A percentile compares a stretch with the other conserved stretches of the same genome.
Evolutionary conservation across 1,140 invertebrate species (phyloP).

Genomic region (Acyrthosiphon pisum): DNA sequence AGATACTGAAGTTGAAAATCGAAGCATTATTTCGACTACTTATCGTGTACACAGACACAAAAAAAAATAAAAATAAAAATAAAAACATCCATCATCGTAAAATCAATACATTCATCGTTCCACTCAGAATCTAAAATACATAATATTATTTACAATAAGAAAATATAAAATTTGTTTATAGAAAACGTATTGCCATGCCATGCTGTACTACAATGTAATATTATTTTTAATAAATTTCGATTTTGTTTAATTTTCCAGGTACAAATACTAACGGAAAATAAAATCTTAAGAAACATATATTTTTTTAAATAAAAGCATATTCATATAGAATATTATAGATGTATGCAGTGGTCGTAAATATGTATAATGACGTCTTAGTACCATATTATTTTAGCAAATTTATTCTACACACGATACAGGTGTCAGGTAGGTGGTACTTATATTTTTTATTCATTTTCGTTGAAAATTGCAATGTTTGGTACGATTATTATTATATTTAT

Average conservation of each 20-base stretch:
- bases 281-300: background rate
- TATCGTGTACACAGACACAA: no score
- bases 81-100: no score
- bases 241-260: background rate
- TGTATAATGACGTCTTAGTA: no score
- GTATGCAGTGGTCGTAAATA: no score
- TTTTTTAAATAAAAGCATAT: background rate
- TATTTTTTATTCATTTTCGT: background rate
- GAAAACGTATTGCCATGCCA: background rate
- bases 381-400: background rate
- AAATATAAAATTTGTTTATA: constrained; percentile 2
- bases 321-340: background rate
- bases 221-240: background rate
- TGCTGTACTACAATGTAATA: background rate
- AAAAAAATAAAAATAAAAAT: no score
- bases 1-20: no score
- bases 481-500: background rate
- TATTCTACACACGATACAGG: background rate
- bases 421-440: background rate
- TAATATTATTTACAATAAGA: background rate
- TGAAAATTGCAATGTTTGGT: background rate
- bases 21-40: no score
- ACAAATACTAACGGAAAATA: background rate
- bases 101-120: no score
- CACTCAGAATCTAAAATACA: no score